Evolutionary conservation across 1,140 invertebrate genomes (phyloP), one percentile per base, ranked within the genome.

Genomic region (Triops longicaudatus): DNA sequence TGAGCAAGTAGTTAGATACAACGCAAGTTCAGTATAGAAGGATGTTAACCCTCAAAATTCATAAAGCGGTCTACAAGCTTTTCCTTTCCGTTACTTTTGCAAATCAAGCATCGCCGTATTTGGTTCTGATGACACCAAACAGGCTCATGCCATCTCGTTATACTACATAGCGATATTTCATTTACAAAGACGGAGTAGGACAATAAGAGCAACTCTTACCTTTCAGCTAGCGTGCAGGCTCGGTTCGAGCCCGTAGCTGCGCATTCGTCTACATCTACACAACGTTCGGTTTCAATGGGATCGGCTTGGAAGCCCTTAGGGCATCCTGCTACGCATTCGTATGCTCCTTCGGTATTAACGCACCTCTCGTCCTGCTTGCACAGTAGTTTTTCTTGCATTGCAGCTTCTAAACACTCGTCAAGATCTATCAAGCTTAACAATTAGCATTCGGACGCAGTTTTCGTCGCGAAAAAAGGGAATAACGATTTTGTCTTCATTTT

Each of bases 331-430:
- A 73, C 75, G 72, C 80, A 81, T 44, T 79, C 78, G 63, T 79
- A 81, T 14, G 79, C 75, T 71, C 81, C 81, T 31, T 79, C 77
- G 1, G 78, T 81, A 73, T 82, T 82, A 31, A 78, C 73, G 63
- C 81, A 82, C 17, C 72, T 50, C 72, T 82, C 78, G 80, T 83
- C 82, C 6, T 80, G 78, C 7, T 79, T 76, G 80, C 87, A 88
- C 9, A 83, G 78, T 26, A 78, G 79, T 26, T 78, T 78, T 27
- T 73, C 79, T 31, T 76, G 50, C 26, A 73, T 5, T 37, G 76
- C 41, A 14, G 76, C 75, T 10, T 78, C 81, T 12, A 76, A 28
- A 79, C 88, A 89, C 78, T 89, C 88, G 80, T 89, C 84, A 72
- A 88, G 83, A 79, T 89, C 88, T 78, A 72, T 42, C 43, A 71